Evolutionary conservation across 2,113 vertebrate genomes (phyloP).

Genomic region (Crotalus viridis): DNA sequence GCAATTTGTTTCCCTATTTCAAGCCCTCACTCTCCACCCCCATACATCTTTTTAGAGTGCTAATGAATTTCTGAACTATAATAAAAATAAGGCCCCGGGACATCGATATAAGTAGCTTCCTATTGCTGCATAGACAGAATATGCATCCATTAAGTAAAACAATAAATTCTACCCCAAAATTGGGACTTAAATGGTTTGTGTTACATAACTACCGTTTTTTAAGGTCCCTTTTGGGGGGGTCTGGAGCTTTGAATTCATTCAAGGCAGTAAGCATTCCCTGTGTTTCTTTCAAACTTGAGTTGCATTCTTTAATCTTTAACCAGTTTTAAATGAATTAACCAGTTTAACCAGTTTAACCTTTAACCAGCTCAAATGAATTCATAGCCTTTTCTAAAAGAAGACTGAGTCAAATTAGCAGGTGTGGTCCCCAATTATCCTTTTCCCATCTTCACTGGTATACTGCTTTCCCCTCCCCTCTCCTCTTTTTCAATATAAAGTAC

Average conservation of each 20-base stretch:
- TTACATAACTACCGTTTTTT: background rate
- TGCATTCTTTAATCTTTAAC: background rate
- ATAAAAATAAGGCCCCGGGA: background rate
- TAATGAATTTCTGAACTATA: constrained; percentile 60
- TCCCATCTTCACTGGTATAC: background rate
- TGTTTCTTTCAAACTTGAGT: background rate
- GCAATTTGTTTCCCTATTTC: constrained; percentile 73
- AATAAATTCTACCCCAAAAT: background rate
- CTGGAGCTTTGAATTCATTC: background rate
- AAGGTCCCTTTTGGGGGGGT: background rate
- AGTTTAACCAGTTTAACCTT: background rate
- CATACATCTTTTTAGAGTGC: constrained; percentile 54
- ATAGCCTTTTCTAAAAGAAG: background rate
- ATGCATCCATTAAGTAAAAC: background rate
- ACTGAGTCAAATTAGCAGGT: background rate
- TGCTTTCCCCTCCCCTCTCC: background rate
- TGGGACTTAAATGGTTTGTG: background rate
- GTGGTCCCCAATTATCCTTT: background rate
- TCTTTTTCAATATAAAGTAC: background rate
- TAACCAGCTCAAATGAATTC: background rate
- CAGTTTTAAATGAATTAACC: background rate
- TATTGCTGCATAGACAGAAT: background rate
- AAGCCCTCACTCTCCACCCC: constrained; percentile 46
- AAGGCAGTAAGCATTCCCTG: background rate
- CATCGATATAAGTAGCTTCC: background rate